Conservation (phyloP, 2,888 invertebrate species). For the Eilema caniola region DNA sequence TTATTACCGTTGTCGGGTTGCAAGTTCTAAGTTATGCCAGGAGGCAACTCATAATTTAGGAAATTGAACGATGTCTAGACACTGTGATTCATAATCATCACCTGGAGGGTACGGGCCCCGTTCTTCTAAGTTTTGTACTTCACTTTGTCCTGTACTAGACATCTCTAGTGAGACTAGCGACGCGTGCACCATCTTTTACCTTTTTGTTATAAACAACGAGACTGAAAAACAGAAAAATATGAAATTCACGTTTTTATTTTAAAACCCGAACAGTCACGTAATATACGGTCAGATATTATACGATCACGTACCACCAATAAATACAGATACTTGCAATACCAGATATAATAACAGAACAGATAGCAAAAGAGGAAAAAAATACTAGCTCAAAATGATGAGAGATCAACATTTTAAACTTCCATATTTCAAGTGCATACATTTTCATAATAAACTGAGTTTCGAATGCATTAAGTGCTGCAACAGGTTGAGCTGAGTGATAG, state of each 20-base stretch:
- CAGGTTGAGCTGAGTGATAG: constrained; percentile 26
- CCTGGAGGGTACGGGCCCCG: neutral
- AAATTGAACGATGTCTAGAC: neutral
- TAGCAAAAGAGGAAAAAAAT: neutral
- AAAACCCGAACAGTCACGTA: constrained; percentile 1
- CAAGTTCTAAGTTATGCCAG: no score
- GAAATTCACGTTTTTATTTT: neutral
- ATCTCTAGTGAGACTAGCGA: no score
- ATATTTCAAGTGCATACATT: constrained; percentile 16
- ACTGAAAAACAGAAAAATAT: neutral
- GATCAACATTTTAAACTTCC: constrained; percentile 14
- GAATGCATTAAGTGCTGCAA: constrained; percentile 15
- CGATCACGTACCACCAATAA: constrained; percentile 1
- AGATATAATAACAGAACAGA: neutral
- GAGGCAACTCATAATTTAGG: neutral
- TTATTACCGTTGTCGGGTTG: no score
- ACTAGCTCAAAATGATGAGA: constrained; percentile 9
- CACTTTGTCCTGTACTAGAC: neutral
- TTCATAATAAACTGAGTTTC: constrained; percentile 12
- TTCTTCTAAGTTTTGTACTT: neutral
- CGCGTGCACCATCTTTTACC: neutral
- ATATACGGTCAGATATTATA: neutral
- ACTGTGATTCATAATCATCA: neutral
- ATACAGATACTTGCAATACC: neutral
- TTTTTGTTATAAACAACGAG: neutral